A percentile compares a stretch with the other conserved stretches of the same genome.
Conservation (phyloP, 2,888 invertebrate genomes). For the Thecocarcelia acutangulata region DNA sequence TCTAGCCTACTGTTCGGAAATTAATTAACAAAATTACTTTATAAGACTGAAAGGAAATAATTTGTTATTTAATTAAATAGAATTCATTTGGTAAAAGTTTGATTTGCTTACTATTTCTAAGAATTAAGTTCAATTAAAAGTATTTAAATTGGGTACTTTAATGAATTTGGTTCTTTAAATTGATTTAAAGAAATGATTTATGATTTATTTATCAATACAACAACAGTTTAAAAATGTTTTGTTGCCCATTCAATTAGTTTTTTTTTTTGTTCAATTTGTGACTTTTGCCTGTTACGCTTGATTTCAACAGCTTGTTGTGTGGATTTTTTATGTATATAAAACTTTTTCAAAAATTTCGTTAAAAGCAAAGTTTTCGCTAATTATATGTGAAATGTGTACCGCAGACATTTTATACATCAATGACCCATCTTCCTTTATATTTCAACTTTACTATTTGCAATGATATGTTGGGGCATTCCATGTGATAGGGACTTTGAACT, state of each 20-base stretch:
- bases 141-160: constrained; percentile 52
- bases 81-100: constrained; percentile 43
- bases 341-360: no score
- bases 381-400: no score
- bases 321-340: no score
- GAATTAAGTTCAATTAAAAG: constrained; percentile 59
- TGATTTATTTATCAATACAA: neutral
- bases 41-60: constrained; percentile 34
- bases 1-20: constrained; percentile 3
- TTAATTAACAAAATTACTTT: constrained; percentile 57
- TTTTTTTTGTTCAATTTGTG: neutral
- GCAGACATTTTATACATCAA: no score
- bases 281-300: no score
- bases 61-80: constrained; percentile 43
- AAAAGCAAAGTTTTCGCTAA: no score
- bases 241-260: neutral
- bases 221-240: neutral
- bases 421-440: no score
- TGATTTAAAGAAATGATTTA: constrained; percentile 9
- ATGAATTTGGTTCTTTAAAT: constrained; percentile 17
- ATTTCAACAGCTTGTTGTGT: no score
- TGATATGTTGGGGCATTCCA: no score
- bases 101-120: constrained; percentile 27
- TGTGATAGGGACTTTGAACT: no score
- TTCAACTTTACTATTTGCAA: no score